Evolutionary conservation across 2,113 vertebrate species (phyloP).

Genomic region (Numenius arquata): DNA sequence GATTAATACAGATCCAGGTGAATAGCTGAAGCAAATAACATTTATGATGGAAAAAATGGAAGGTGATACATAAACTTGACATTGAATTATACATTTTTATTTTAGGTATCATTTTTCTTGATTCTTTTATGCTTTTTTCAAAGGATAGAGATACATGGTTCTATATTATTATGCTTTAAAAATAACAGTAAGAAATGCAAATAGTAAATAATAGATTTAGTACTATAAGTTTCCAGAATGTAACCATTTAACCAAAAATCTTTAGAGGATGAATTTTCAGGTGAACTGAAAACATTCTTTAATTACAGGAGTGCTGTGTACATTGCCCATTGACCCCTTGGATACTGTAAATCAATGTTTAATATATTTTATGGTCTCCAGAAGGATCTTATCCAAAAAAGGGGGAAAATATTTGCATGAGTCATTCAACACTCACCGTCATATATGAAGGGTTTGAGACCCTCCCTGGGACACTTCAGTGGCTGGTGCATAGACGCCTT

Average conservation of each 20-base stretch:
- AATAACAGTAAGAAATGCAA: neutral
- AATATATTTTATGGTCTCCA: neutral
- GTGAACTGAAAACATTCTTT: neutral
- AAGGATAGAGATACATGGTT: neutral
- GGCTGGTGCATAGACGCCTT: neutral
- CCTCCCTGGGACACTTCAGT: neutral
- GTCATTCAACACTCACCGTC: neutral
- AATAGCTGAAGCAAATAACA: neutral
- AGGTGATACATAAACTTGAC: neutral
- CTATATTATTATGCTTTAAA: neutral
- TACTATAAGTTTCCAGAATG: neutral
- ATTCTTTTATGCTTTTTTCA: neutral
- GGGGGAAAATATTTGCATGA: neutral
- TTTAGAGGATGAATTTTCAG: neutral
- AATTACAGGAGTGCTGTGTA: neutral
- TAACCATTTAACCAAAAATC: neutral
- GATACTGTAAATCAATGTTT: neutral
- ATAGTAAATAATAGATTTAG: neutral
- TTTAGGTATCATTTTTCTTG: neutral
- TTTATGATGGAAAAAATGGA: neutral
- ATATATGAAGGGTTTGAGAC: neutral
- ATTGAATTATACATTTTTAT: neutral
- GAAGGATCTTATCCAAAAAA: neutral
- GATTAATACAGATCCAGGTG: neutral
- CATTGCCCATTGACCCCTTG: neutral